Percentiles rank a stretch among this genome's conserved stretches.
phyloP scores from a whole-genome alignment of 2,888 invertebrate genomes.

The Hirtodrosophila confusa region DNA sequence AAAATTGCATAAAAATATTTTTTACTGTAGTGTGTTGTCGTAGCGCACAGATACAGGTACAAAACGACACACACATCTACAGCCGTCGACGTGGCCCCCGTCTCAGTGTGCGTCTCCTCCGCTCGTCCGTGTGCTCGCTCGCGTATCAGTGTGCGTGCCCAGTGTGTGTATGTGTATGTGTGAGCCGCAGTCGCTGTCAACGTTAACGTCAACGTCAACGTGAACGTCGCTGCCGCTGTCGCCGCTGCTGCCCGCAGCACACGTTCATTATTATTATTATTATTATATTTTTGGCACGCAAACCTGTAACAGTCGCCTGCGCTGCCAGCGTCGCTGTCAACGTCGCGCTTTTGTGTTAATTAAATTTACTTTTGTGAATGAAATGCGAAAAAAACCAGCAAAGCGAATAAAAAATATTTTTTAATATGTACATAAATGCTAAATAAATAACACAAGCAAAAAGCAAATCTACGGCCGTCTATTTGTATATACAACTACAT shows the following conservation, averaged over 20 bases:
- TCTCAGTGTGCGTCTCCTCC: conserved; percentile 43
- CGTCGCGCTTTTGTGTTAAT: conserved; percentile 74
- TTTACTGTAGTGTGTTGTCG: conserved; percentile 60
- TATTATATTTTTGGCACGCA: conserved; percentile 73
- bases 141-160: conserved; percentile 40
- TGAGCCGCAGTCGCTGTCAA: conserved; percentile 47
- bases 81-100: conserved; percentile 70
- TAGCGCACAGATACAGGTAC: conserved; percentile 57
- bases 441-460: conserved; percentile 64
- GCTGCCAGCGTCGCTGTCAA: conserved; percentile 41
- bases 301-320: conserved; percentile 68
- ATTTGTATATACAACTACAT: conserved; percentile 36
- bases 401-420: conserved; percentile 77
- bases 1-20: conserved; percentile 80
- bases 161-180: conserved; percentile 32
- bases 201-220: conserved; percentile 14
- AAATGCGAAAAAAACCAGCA: conserved; percentile 79
- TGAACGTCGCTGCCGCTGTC: conserved; percentile 5
- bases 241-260: conserved; percentile 28
- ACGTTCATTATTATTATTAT: conserved; percentile 63
- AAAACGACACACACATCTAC: conserved; percentile 56
- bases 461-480: conserved; percentile 49
- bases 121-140: conserved; percentile 31
- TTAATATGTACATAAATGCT: conserved; percentile 75
- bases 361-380: conserved; percentile 81